A percentile compares a stretch with the other conserved stretches of the same genome.
These are phyloP conservation scores for Micrasema minimum DNA, from an alignment of 1,140 invertebrate genomes.

Conservation along the genomic window DNA sequence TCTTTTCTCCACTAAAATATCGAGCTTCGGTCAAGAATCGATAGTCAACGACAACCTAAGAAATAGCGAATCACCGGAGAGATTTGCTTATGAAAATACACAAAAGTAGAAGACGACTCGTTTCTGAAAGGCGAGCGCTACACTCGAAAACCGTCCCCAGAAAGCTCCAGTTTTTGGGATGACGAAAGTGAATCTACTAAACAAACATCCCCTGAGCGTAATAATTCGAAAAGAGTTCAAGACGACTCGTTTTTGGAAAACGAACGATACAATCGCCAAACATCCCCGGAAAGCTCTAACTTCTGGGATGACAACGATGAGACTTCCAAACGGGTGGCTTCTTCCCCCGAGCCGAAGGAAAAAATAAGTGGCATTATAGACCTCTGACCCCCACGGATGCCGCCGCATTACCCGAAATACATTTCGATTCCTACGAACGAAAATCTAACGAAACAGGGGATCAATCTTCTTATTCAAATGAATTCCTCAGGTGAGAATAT, in stretches of 20 bases:
- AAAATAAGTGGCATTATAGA: conserved; percentile 62
- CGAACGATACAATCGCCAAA: neutral
- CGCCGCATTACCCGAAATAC: conserved; percentile 60
- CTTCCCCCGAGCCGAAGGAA: conserved; percentile 54
- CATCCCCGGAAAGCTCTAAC: conserved; percentile 49
- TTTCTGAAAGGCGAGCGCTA: neutral
- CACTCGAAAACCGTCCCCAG: conserved; percentile 47
- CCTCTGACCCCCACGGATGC: conserved; percentile 58
- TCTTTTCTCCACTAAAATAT: conserved; percentile 66
- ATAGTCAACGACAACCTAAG: conserved; percentile 55
- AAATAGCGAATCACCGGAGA: conserved; percentile 30
- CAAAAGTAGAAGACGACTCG: neutral
- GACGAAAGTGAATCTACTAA: conserved; percentile 53
- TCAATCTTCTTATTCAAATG: conserved; percentile 59
- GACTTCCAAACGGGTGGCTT: conserved; percentile 43
- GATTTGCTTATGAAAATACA: conserved; percentile 57
- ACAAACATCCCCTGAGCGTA: conserved; percentile 7
- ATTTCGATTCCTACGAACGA: conserved; percentile 64
- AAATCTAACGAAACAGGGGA: conserved; percentile 54
- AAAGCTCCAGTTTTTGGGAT: conserved; percentile 48
- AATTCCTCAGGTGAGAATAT: conserved; percentile 65
- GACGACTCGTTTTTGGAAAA: neutral
- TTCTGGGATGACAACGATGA: conserved; percentile 55
- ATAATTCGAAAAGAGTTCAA: neutral
- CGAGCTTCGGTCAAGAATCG: conserved; percentile 66